Evolutionary conservation across 2,113 vertebrate species (phyloP).

Genomic region (Protobothrops flavoviridis): DNA sequence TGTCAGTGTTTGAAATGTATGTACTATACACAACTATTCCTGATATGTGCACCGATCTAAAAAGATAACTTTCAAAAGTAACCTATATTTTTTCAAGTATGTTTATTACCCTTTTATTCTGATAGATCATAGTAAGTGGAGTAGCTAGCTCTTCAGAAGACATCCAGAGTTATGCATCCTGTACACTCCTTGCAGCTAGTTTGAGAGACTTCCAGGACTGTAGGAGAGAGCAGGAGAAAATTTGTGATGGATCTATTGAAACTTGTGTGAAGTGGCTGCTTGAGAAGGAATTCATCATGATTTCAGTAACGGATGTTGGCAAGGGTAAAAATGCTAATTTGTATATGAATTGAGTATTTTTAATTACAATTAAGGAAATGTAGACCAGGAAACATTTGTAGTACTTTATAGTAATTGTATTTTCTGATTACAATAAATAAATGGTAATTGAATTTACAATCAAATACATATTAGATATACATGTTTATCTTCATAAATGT

Average conservation of each 20-base stretch:
- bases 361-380: slow-evolving; percentile 1
- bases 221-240: slow-evolving; percentile 51
- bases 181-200: slow-evolving; percentile 87
- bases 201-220: slow-evolving; percentile 57
- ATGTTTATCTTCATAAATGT: too few species aligned
- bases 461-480: too few species aligned
- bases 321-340: slow-evolving; percentile 66
- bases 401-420: background rate
- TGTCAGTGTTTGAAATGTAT: background rate
- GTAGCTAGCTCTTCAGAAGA: slow-evolving; percentile 87
- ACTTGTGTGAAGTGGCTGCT: slow-evolving; percentile 89
- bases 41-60: background rate
- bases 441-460: too few species aligned
- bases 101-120: slow-evolving; percentile 45
- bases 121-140: slow-evolving; percentile 90
- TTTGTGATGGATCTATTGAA: slow-evolving; percentile 77
- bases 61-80: background rate
- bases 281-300: slow-evolving; percentile 91
- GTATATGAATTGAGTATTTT: background rate
- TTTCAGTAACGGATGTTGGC: slow-evolving; percentile 68
- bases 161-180: slow-evolving; percentile 85
- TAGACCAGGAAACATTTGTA: background rate
- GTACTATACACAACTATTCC: background rate
- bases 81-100: slow-evolving; percentile 10
- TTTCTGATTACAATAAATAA: background rate